A percentile compares a stretch with the other conserved stretches of the same genome.
Evolutionary conservation across 2,797 vertebrate species (phyloP).

Genomic region (Thripadectes ignobilis): DNA sequence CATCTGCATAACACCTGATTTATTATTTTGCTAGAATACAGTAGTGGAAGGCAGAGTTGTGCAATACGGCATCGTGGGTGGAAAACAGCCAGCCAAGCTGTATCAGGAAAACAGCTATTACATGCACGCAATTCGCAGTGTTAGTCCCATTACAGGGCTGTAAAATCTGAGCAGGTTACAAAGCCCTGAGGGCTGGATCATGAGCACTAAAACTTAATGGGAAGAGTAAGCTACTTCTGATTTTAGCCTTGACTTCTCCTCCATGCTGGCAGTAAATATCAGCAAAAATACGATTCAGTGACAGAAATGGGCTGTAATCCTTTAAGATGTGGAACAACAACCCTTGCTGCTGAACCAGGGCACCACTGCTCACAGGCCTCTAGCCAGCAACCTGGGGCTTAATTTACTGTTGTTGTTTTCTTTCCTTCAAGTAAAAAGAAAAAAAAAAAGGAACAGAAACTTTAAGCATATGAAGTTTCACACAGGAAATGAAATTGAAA

Average conservation of each 20-base stretch:
- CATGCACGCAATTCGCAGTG: neutral
- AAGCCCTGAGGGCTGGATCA: neutral
- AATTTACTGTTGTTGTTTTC: slow-evolving; percentile 16
- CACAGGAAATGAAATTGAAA: slow-evolving; percentile 57
- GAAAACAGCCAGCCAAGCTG: neutral
- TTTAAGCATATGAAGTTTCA: neutral
- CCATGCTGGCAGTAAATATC: neutral
- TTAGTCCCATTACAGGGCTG: neutral
- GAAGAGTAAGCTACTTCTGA: neutral
- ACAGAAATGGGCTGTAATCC: neutral
- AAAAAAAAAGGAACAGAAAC: slow-evolving; percentile 17
- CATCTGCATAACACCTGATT: neutral
- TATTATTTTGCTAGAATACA: neutral
- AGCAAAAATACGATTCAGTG: neutral
- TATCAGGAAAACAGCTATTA: neutral
- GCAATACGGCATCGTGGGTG: neutral
- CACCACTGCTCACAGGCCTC: neutral
- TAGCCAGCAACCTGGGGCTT: neutral
- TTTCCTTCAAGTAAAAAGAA: neutral
- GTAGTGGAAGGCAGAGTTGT: neutral
- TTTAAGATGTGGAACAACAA: neutral
- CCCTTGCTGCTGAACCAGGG: neutral
- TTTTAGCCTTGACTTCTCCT: neutral
- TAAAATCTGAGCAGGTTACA: neutral
- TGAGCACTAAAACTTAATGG: neutral